Evolutionary conservation across 2,888 invertebrate species (phyloP), one percentile per base, ranked within the genome.

Genomic region (Octonoba sinensis): DNA sequence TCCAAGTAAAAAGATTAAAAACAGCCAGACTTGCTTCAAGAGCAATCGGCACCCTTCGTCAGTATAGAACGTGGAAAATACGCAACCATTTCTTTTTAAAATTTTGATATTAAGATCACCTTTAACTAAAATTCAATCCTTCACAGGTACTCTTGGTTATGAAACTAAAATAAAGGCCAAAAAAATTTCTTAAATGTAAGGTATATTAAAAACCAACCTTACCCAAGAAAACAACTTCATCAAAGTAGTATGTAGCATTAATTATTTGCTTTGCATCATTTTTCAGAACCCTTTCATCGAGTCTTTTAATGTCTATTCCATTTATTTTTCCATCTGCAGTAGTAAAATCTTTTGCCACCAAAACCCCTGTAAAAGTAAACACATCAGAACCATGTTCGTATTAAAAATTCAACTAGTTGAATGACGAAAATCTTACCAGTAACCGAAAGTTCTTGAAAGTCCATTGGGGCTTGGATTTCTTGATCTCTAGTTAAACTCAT

Each of bases 401-500:
- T 1, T 36, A 3, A 27, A 27, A 60, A 27, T 27, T 15, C 13
- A 60, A 60, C 24, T 16, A 3, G 12, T 57, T 57, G 18, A n/a
- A 36, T 11, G 36, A 36, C 11, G 24, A 36, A 22, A 51, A 60
- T 18, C 36, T 36, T 82, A 74, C 84, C 82, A 51, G 74, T 67
- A 13, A 84, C 64, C 13, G 6, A 15, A 22, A 82, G 13, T 3
- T 65, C 65, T 13, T 64, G 64, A 49, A 84, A 84, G 20, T 65
- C n/a, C 44, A 79, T 59, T 59, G 16, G n/a, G 1, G 60, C 67
- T 3, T 44, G 13, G n/a, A 84, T 78, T 8, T 27, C 49, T 66
- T 84, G 84, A 60, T 84, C 65, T 13, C 71, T 56, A 11, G 79
- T 79, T 46, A 81, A 27, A 22, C 84, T 84, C 79, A 84, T 74